These are phyloP conservation scores for Mythimna pallens DNA, from an alignment of 2,888 invertebrate genomes.

Conservation along the genomic window DNA sequence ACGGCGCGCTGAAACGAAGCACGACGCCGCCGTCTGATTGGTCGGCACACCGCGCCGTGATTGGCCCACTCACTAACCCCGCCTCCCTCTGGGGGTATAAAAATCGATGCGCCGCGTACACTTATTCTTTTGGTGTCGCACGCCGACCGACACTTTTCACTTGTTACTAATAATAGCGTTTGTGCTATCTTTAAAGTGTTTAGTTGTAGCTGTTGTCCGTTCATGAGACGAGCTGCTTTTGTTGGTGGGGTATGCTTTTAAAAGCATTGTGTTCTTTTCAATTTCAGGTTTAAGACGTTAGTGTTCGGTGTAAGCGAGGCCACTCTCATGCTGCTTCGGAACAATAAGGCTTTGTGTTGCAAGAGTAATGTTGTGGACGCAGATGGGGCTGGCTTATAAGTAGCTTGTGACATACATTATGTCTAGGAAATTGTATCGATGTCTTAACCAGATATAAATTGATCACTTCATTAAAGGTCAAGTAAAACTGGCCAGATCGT, in stretches of 20 bases:
- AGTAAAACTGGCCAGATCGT: too few relatives aligned
- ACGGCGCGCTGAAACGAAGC: slow-evolving; percentile 78
- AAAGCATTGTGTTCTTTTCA: slow-evolving; percentile 82
- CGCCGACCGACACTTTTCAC: slow-evolving; percentile 84
- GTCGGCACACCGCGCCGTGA: slow-evolving; percentile 86
- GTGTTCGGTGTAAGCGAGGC: slow-evolving; percentile 62
- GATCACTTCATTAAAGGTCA: too few relatives aligned
- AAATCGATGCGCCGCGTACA: slow-evolving; percentile 86
- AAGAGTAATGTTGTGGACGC: slow-evolving; percentile 17
- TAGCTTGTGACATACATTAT: slow-evolving; percentile 14
- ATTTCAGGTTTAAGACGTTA: slow-evolving; percentile 73
- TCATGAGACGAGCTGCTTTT: slow-evolving; percentile 85
- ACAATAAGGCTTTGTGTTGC: slow-evolving; percentile 55
- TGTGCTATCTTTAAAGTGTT: slow-evolving; percentile 88
- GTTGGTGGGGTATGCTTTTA: slow-evolving; percentile 84
- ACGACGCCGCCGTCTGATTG: slow-evolving; percentile 83
- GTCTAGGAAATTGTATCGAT: background rate
- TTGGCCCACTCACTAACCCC: slow-evolving; percentile 86
- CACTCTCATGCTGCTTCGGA: slow-evolving; percentile 21
- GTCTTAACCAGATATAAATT: too few relatives aligned
- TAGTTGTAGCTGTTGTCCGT: slow-evolving; percentile 87
- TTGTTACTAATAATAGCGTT: slow-evolving; percentile 88
- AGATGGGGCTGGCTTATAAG: slow-evolving; percentile 7
- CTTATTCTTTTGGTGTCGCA: slow-evolving; percentile 84
- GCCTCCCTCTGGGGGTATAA: slow-evolving; percentile 87